Evolutionary conservation across 2,113 vertebrate genomes (phyloP).

Genomic region (Rhagologus leucostigma): DNA sequence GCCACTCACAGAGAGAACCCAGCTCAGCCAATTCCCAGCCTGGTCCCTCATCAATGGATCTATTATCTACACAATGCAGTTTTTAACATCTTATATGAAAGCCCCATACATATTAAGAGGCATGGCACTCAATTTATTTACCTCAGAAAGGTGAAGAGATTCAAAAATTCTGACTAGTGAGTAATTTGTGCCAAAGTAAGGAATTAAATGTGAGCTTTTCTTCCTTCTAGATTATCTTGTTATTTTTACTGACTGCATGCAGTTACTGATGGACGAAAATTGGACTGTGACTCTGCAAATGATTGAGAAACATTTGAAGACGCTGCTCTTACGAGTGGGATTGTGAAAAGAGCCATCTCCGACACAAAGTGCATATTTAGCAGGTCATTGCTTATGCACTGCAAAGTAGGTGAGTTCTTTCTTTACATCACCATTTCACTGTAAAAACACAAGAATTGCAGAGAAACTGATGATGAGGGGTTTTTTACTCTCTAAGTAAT

Average conservation of each 20-base stretch:
- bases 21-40: neutral
- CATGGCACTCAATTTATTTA: slow-evolving; percentile 45
- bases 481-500: neutral
- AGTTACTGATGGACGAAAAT: neutral
- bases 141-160: slow-evolving; percentile 40
- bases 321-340: neutral
- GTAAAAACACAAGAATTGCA: neutral
- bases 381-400: neutral
- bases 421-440: neutral
- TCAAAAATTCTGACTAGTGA: slow-evolving; percentile 28
- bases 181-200: slow-evolving; percentile 19
- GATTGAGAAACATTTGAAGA: neutral
- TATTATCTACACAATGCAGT: slow-evolving; percentile 25
- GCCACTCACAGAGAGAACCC: neutral
- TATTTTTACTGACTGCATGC: neutral
- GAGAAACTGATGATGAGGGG: neutral
- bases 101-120: neutral
- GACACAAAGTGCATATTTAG: neutral
- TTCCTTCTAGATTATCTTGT: slow-evolving; percentile 21
- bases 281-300: neutral
- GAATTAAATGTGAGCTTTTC: slow-evolving; percentile 22
- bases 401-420: neutral
- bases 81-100: slow-evolving; percentile 47
- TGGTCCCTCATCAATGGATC: slow-evolving; percentile 14
- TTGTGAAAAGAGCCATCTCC: neutral